Evolutionary conservation across 1,140 invertebrate species (phyloP), one percentile per base, ranked within the genome.

Genomic region (Paraescarpia echinospica): DNA sequence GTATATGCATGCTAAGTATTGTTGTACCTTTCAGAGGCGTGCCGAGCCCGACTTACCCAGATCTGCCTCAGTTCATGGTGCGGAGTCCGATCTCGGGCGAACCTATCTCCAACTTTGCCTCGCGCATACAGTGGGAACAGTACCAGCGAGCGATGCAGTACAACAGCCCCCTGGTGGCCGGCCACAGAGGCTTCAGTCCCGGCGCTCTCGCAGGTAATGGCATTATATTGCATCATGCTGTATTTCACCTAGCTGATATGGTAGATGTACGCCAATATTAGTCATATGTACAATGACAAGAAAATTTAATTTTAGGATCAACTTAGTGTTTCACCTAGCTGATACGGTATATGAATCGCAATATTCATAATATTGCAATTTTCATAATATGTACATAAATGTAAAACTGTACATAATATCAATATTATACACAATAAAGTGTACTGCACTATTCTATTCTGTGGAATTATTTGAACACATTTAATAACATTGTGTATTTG

Each of bases 91-190:
- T 77, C 59, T 22, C 59, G 2, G 27, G 59, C 22, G 94, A 95
- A 90, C 94, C 94, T 48, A 94, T 95, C 33, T 94, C 95, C 33
- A 94, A 94, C 91, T 92, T 95, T 89, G 94, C 95, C 12, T 95
- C 95, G 33, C 94, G 95, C 22, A 94, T 95, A 51, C 95, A 95
- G 41, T 95, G 94, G 94, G 95, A 95, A 91, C 95, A 95, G 92
- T 94, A 95, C 6, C 95, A 95, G 77, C 88, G 94, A n/a, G 94
- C 94, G 35, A 93, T 93, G 91, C 94, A 94, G 92, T 35, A 33
- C 34, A 93, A 94, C 90, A 94, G 93, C 92, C 94, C 93, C 31
- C 89, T 93, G 34, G 92, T 93, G 33, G 34, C 34, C 33, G 89
- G 89, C 18, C 89, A 34, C 35, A 90, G 89, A 77, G 59, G 59